Evolutionary conservation across 2,888 invertebrate genomes (phyloP).

Genomic region (Eurytoma californica): DNA sequence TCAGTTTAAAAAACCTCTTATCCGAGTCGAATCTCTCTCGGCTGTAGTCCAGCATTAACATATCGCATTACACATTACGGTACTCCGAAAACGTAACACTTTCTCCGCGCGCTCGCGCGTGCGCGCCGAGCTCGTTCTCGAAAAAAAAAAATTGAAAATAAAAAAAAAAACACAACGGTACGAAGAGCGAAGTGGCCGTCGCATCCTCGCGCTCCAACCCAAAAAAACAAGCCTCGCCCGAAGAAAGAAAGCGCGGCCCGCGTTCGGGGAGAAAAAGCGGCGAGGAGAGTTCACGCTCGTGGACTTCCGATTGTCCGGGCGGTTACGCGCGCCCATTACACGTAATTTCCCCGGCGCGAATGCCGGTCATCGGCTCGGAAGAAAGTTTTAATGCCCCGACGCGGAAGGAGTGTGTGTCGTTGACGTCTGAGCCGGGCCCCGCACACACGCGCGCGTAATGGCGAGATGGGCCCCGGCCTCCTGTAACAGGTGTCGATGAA

Average conservation of each 20-base stretch:
- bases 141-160: too few species aligned
- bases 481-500: slow-evolving; percentile 64
- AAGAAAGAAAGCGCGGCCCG: not conserved
- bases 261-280: not conserved
- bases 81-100: slow-evolving; percentile 56
- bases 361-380: slow-evolving; percentile 50
- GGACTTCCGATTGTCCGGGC: slow-evolving; percentile 37
- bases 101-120: slow-evolving; percentile 34
- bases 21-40: not conserved
- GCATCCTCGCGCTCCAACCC: not conserved
- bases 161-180: not conserved
- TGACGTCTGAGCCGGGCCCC: slow-evolving; percentile 6
- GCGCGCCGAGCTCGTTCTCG: not conserved
- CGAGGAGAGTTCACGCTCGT: not conserved
- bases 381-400: slow-evolving; percentile 25
- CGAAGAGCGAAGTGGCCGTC: slow-evolving; percentile 5
- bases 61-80: slow-evolving; percentile 53
- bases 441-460: not conserved
- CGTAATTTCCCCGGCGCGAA: slow-evolving; percentile 43
- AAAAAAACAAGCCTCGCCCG: slow-evolving; percentile 17
- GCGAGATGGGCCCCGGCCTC: slow-evolving; percentile 20
- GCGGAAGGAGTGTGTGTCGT: slow-evolving; percentile 17
- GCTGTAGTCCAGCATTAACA: slow-evolving; percentile 38
- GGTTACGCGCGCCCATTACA: slow-evolving; percentile 34
- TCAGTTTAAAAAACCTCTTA: not conserved